Evolutionary conservation across 1,140 invertebrate genomes (phyloP), one percentile per base, ranked within the genome.

Genomic region (Zaprionus capensis): DNA sequence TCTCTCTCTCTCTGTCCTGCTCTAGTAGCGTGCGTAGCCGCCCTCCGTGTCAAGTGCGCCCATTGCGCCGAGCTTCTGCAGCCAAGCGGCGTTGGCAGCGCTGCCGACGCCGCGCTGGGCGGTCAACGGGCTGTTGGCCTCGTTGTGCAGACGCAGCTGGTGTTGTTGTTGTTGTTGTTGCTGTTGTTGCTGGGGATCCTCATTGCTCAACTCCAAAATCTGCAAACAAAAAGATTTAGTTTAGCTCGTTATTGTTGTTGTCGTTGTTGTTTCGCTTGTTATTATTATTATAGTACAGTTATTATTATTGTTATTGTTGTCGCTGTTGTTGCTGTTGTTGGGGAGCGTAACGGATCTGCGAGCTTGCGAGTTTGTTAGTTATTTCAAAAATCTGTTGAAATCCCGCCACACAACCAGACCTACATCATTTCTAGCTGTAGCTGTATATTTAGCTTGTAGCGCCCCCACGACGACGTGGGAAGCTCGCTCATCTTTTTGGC

Each of bases 171-270:
- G n/a, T n/a, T n/a, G 78, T 38, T 63, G 68, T 49, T 34, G 77
- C 41, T 74, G 75, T 20, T 69, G 77, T 11, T 61, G 76, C 31
- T 75, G 91, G 69, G 87, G 75, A 66, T 92, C 91, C 78, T 92
- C 91, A 81, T 91, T 92, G 84, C 91, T 92, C 55, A 91, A 92
- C 75, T 92, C 91, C 82, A 92, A 92, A 77, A 92, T 92, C 91
- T 92, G 82, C 78, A 91, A 91, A 81, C 65, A 83, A 76, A 58
- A 81, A 69, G 67, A 67, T 61, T 56, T 80, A 80, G 65, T 87
- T 83, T 82, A 87, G 75, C 77, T 83, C 66, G 59, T 28, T 44
- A 44, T 73, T 73, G 65, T 68, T 70, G 44, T 70, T 71, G 61
- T 76, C 46, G 36, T 62, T 74, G 41, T 69, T 81, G 31, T 34